Percentiles rank a stretch among this genome's conserved stretches.
These are phyloP conservation scores for Darevskia mixta DNA, from an alignment of 2,797 vertebrate species.

Conservation along the genomic window DNA sequence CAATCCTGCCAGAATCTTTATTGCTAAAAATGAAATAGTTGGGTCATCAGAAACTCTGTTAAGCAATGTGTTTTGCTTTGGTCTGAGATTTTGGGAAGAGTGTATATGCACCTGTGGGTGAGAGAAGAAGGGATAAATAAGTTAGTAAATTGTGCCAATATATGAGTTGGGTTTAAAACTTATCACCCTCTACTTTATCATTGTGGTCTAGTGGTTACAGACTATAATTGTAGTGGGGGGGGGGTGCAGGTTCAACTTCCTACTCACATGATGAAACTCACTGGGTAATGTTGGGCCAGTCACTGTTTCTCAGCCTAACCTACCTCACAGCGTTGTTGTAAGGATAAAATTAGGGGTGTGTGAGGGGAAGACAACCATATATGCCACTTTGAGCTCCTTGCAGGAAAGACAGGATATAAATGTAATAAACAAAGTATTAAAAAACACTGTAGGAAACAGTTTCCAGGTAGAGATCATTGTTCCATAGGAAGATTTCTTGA, in stretches of 20 bases:
- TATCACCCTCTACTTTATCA: background rate
- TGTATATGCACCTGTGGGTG: background rate
- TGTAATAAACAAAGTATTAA: background rate
- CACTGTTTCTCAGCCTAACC: background rate
- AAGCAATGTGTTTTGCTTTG: background rate
- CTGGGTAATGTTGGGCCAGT: background rate
- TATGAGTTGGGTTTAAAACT: background rate
- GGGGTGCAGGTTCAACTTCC: background rate
- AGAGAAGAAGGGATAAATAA: background rate
- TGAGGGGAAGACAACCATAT: background rate
- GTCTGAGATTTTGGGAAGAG: background rate
- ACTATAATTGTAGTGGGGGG: background rate
- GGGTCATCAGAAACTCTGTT: background rate
- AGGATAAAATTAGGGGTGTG: background rate
- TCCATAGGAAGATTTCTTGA: slow-evolving; percentile 6
- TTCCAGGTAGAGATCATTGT: slow-evolving; percentile 3
- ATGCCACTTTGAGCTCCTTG: background rate
- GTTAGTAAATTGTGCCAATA: background rate
- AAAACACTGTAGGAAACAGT: background rate
- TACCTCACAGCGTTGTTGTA: background rate
- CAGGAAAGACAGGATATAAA: background rate
- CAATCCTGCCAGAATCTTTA: background rate
- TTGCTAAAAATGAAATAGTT: background rate
- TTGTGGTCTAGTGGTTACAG: background rate
- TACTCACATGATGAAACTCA: background rate